A percentile compares a stretch with the other conserved stretches of the same genome.
Conservation (phyloP, 2,888 invertebrate genomes). For the Macropis europaea region DNA sequence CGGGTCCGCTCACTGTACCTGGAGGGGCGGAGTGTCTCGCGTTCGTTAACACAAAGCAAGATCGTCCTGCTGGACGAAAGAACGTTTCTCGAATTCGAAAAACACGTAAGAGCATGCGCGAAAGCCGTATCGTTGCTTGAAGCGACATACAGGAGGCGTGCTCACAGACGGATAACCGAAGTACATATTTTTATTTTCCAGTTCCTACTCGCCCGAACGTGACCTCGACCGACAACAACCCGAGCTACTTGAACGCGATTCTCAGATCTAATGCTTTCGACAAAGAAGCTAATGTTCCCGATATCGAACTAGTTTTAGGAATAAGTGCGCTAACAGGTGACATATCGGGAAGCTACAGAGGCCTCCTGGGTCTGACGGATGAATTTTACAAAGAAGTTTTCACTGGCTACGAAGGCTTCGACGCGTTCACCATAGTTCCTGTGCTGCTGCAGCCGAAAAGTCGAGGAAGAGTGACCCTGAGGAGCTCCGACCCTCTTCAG, state of each 20-base stretch:
- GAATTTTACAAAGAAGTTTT: slow-evolving; percentile 83
- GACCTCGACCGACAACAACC: slow-evolving; percentile 33
- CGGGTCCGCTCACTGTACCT: slow-evolving; percentile 88
- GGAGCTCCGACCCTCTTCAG: slow-evolving; percentile 86
- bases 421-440: slow-evolving; percentile 87
- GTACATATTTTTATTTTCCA: slow-evolving; percentile 9
- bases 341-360: slow-evolving; percentile 84
- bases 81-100: background rate
- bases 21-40: slow-evolving; percentile 90
- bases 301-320: slow-evolving; percentile 90
- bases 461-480: slow-evolving; percentile 86
- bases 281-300: slow-evolving; percentile 82
- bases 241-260: background rate
- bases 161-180: background rate
- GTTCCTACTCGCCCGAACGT: slow-evolving; percentile 17
- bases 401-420: slow-evolving; percentile 80
- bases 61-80: background rate
- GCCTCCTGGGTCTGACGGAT: slow-evolving; percentile 84
- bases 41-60: slow-evolving; percentile 85
- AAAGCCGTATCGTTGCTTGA: no score
- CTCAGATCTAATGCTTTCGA: background rate
- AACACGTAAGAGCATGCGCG: no score
- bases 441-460: slow-evolving; percentile 88
- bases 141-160: no score
- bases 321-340: slow-evolving; percentile 89